Percentiles rank a stretch among this genome's conserved stretches.
Conservation (phyloP, 2,888 invertebrate species). For the Pocota personata region DNA sequence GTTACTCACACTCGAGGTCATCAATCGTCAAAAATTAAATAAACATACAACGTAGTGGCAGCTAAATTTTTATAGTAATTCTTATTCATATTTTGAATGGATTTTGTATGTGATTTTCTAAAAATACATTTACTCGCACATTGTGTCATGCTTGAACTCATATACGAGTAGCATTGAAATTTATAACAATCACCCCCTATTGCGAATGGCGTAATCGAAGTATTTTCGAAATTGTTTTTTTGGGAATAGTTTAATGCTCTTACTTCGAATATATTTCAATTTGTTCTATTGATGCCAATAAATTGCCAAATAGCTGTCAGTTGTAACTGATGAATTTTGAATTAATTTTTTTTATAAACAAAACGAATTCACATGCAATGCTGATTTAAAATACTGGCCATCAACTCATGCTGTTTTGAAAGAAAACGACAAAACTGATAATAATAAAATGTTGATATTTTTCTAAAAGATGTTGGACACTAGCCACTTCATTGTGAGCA, state of each 20-base stretch:
- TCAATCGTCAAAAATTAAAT: constrained; percentile 17
- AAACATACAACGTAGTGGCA: neutral
- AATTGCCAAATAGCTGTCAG: neutral
- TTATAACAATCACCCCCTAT: neutral
- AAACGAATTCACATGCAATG: too few species aligned
- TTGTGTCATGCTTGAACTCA: constrained; percentile 4
- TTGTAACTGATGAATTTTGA: neutral
- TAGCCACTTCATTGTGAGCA: too few species aligned
- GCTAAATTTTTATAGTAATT: neutral
- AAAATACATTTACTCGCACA: neutral
- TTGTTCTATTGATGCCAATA: neutral
- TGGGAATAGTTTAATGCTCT: neutral
- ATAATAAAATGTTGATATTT: too few species aligned
- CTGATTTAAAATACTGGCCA: too few species aligned
- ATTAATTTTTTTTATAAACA: too few species aligned
- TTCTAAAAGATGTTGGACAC: too few species aligned
- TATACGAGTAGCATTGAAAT: constrained; percentile 21
- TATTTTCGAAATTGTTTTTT: neutral
- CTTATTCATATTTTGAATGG: neutral
- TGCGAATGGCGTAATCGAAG: constrained; percentile 18
- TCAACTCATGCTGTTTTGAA: too few species aligned
- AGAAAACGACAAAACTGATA: too few species aligned
- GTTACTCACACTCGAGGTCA: constrained; percentile 4
- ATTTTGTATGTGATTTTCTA: constrained; percentile 3
- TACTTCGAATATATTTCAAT: neutral